phyloP scores from a whole-genome alignment of 2,797 vertebrate genomes.

The Nasua narica region DNA sequence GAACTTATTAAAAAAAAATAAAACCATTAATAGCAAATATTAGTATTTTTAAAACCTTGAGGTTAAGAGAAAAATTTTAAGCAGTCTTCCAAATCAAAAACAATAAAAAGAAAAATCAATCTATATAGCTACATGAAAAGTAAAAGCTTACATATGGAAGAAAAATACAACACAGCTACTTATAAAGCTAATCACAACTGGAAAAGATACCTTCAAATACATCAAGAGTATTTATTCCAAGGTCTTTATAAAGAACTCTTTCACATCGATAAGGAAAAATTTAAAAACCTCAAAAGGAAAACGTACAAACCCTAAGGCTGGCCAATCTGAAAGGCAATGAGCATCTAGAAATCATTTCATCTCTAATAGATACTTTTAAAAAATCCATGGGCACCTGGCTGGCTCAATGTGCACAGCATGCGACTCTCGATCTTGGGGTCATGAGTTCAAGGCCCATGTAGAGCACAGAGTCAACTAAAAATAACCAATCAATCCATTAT shows the following conservation, averaged over 20 bases:
- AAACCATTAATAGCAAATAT: not conserved
- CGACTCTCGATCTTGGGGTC: not conserved
- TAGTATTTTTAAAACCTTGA: not conserved
- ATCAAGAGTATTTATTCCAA: not conserved
- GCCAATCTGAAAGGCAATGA: not conserved
- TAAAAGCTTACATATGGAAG: not conserved
- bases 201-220: not conserved
- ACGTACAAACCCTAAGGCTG: not conserved
- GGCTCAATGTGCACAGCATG: not conserved
- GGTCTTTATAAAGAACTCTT: not conserved
- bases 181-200: not conserved
- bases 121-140: not conserved
- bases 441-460: not conserved
- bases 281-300: constrained; percentile 11
- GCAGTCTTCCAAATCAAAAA: not conserved
- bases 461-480: not conserved
- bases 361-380: not conserved
- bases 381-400: not conserved
- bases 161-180: not conserved
- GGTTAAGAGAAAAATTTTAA: not conserved
- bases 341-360: not conserved
- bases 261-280: not conserved
- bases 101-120: not conserved
- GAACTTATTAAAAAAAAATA: no score
- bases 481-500: not conserved